Base-by-base conservation (phyloP, 2,113 vertebrate genomes). In the Vimba vimba region DNA sequence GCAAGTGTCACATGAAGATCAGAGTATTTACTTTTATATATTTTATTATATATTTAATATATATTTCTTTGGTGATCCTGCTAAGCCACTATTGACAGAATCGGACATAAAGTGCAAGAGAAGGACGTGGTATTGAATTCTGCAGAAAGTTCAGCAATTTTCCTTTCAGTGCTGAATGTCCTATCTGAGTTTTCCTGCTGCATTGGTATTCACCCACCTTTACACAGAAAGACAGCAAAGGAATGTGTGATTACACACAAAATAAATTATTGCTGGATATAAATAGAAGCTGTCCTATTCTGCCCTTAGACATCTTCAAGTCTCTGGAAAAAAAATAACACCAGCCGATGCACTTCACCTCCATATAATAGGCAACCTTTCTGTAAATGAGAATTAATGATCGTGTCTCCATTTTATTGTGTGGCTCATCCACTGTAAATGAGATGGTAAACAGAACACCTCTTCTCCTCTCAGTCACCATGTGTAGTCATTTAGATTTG, bases 201-300 rank as follows among this genome's bases (percentile, higher is more conserved):
- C 82, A 89, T 86, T 78, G 87, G 74, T 89, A 75, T 77, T 82
- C 55, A 91, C 84, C 85, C 81, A 9, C 60, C 76, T 86, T 87
- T 87, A 92, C 89, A 91, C 91, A 92, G 89, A 86, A 89, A 89
- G 85, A 89, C 43, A 55, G 91, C 91, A 89, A 71, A 87, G 87
- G 90, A 90, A 93, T 89, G 52, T 85, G 88, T 92, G 93, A 87
- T 90, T 90, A 89, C 86, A 90, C 88, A 91, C 88, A 91, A 92
- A 92, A 89, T 86, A 77, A 91, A 85, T 59, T 83, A 36, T 50
- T 52, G 19, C 23, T 39, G 19, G 30, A 68, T 87, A 88, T 85
- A 76, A 88, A 85, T 85, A 88, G 69, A 30, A 52, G 10, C 27
- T 19, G 83, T 43, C 36, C 43, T 27, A 23, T 83, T 64, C 60